These are phyloP conservation scores for Ctenicera cuprea DNA, from an alignment of 2,888 invertebrate species.

Conservation along the genomic window DNA sequence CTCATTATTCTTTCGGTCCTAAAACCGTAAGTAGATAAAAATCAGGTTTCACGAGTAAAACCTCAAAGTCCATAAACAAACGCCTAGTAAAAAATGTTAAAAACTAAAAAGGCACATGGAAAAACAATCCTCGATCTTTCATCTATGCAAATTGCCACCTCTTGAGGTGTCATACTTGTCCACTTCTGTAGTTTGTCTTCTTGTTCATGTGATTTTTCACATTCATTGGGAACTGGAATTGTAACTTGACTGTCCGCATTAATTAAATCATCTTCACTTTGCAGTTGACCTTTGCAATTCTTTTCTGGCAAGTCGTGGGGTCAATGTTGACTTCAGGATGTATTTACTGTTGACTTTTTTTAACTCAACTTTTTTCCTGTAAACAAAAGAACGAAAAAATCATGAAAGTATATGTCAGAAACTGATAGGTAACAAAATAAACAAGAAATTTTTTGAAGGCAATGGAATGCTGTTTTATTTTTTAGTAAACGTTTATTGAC, in stretches of 20 bases:
- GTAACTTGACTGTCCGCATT: slow-evolving; percentile 52
- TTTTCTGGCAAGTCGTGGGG: slow-evolving; percentile 84
- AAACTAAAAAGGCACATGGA: slow-evolving; percentile 85
- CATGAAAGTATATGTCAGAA: too few relatives aligned
- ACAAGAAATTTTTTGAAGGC: too few relatives aligned
- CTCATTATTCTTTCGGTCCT: not conserved
- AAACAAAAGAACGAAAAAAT: slow-evolving; percentile 12
- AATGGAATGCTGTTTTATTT: too few relatives aligned
- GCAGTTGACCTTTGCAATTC: slow-evolving; percentile 81
- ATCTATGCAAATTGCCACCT: slow-evolving; percentile 93
- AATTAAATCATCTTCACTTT: slow-evolving; percentile 78
- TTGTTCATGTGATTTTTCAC: slow-evolving; percentile 54
- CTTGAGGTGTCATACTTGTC: slow-evolving; percentile 92
- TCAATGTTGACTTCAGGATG: slow-evolving; percentile 88
- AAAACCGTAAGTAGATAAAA: not conserved
- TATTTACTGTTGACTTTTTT: slow-evolving; percentile 89
- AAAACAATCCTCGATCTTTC: slow-evolving; percentile 85
- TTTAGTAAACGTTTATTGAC: too few relatives aligned
- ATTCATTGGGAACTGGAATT: slow-evolving; percentile 50
- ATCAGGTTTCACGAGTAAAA: not conserved
- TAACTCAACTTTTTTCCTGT: slow-evolving; percentile 80
- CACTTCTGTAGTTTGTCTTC: slow-evolving; percentile 70
- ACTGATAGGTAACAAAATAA: too few relatives aligned
- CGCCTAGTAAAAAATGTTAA: slow-evolving; percentile 77
- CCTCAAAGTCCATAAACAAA: slow-evolving; percentile 67